Percentiles rank a stretch among this genome's conserved stretches.
Conservation (phyloP, 1,140 invertebrate genomes). For the Formica selysi region DNA sequence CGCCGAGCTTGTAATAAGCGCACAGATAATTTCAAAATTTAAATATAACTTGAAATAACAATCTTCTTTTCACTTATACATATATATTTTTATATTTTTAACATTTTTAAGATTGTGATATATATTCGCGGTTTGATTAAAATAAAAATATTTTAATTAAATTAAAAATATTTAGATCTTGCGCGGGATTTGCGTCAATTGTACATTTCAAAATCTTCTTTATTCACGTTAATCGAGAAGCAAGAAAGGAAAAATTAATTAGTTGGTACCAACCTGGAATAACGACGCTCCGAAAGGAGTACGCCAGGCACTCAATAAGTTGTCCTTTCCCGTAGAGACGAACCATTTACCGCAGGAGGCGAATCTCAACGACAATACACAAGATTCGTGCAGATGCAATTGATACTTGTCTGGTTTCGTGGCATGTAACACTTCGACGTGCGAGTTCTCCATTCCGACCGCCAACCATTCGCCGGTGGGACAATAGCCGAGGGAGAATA, state of each 20-base stretch:
- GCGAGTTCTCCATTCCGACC: conserved; percentile 99
- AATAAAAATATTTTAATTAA: not conserved
- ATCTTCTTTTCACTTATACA: not conserved
- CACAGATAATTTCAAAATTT: not conserved
- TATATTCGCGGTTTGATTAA: too few species aligned
- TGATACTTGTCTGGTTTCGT: conserved; percentile 99
- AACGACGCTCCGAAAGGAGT: conserved; percentile 99
- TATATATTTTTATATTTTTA: not conserved
- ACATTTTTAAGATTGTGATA: not conserved
- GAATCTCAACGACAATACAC: conserved; percentile 98
- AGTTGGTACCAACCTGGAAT: conserved; percentile 93
- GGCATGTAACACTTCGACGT: conserved; percentile 98
- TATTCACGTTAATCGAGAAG: not conserved
- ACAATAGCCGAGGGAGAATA: conserved; percentile 98
- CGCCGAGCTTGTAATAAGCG: conserved; percentile 30
- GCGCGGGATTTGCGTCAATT: not conserved
- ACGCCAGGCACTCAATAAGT: conserved; percentile 98
- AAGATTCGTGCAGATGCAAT: conserved; percentile 98
- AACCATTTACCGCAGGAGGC: conserved; percentile 99
- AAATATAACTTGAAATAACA: conserved; percentile 5
- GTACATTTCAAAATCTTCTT: not conserved
- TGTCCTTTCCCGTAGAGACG: conserved; percentile 99
- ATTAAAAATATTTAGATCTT: not conserved
- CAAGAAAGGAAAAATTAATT: not conserved
- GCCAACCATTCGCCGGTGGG: conserved; percentile 99